Percentiles rank a stretch among this genome's conserved stretches.
Evolutionary conservation across 2,888 invertebrate genomes (phyloP).

Genomic region (Eupeodes latifasciatus): DNA sequence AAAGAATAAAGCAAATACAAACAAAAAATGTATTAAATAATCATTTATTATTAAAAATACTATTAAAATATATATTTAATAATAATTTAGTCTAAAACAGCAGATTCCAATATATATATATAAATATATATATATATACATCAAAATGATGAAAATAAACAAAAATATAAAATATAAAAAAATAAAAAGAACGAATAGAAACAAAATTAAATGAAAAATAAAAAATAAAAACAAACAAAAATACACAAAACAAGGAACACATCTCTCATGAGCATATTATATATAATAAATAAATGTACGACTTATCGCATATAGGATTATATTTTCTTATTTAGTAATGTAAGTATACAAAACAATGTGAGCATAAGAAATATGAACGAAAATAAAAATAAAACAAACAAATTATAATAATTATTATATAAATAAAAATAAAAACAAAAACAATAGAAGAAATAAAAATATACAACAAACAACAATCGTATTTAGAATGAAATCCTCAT

Average conservation of each 20-base stretch:
- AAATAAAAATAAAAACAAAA: conserved; percentile 5
- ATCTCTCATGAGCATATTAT: conserved; percentile 68
- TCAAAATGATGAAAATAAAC: conserved; percentile 48
- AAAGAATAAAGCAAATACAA: conserved; percentile 37
- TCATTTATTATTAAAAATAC: conserved; percentile 41
- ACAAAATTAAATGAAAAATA: conserved; percentile 24
- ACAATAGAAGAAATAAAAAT: conserved; percentile 37
- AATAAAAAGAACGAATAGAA: conserved; percentile 12
- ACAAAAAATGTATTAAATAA: conserved; percentile 59
- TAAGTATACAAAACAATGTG: conserved; percentile 70
- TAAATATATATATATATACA: conserved; percentile 20
- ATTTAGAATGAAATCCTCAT: conserved; percentile 66
- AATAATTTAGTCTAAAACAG: conserved; percentile 56
- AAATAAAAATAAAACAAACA: conserved; percentile 32
- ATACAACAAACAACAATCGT: conserved; percentile 59
- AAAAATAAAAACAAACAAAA: conserved; percentile 5
- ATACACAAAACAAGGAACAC: conserved; percentile 66
- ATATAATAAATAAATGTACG: conserved; percentile 58
- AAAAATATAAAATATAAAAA: conserved; percentile 4
- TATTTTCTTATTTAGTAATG: conserved; percentile 74
- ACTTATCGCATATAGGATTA: conserved; percentile 75
- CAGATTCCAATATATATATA: conserved; percentile 58
- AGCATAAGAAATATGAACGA: conserved; percentile 62
- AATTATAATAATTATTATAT: neutral
- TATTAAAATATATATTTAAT: conserved; percentile 1